Evolutionary conservation across 2,888 invertebrate species (phyloP).

Genomic region (Hydrotaea diabolus): DNA sequence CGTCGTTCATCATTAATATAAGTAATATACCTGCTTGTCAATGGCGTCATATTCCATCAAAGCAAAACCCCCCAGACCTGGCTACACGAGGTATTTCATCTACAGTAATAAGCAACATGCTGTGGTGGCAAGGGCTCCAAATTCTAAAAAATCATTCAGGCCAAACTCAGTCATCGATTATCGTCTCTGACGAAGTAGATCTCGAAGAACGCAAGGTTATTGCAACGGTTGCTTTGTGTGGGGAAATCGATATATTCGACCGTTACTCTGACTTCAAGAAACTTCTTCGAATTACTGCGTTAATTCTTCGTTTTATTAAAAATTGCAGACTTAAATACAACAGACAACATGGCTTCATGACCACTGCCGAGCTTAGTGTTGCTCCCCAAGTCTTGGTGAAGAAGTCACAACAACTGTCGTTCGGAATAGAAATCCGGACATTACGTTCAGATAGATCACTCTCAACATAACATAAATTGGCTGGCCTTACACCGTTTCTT

Average conservation of each 20-base stretch:
- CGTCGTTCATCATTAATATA: constrained; percentile 46
- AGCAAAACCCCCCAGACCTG: constrained; percentile 56
- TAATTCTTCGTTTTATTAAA: too few relatives aligned
- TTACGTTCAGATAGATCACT: not conserved
- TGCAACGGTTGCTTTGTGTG: not conserved
- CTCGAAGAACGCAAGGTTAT: constrained; percentile 37
- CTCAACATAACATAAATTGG: not conserved
- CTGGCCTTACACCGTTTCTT: constrained; percentile 9
- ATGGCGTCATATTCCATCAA: constrained; percentile 49
- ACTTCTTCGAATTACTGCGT: too few relatives aligned
- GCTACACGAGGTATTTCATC: constrained; percentile 56
- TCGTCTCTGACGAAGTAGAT: not conserved
- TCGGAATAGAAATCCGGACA: too few relatives aligned
- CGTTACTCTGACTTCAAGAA: too few relatives aligned
- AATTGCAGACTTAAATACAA: too few relatives aligned
- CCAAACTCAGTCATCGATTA: not conserved
- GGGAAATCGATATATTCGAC: constrained; percentile 22
- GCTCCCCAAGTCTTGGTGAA: too few relatives aligned
- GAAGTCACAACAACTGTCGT: too few relatives aligned
- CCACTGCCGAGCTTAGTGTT: too few relatives aligned
- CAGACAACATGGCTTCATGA: too few relatives aligned
- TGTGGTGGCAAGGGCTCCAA: constrained; percentile 60
- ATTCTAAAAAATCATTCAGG: constrained; percentile 18
- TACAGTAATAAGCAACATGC: constrained; percentile 19
- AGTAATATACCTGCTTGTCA: constrained; percentile 36